These are phyloP conservation scores for Halcyon badia DNA, from an alignment of 2,797 vertebrate genomes.

Conservation along the genomic window DNA sequence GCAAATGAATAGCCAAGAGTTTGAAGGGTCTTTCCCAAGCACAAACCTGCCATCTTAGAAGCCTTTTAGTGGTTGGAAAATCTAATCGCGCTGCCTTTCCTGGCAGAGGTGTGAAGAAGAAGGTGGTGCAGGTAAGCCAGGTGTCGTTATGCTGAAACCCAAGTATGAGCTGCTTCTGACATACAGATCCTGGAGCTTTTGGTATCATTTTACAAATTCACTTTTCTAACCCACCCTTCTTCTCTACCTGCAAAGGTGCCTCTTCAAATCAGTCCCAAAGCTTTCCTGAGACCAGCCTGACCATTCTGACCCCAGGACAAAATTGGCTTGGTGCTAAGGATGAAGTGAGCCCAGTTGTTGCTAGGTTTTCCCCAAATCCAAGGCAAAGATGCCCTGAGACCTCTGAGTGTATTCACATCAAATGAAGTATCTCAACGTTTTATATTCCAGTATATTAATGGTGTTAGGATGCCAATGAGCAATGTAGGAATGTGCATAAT, in stretches of 20 bases:
- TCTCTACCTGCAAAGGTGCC: background rate
- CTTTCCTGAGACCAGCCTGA: background rate
- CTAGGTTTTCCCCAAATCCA: background rate
- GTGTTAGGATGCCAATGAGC: background rate
- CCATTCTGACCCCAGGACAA: background rate
- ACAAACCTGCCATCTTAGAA: too few relatives aligned
- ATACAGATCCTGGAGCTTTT: background rate
- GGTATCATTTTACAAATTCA: background rate
- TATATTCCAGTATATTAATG: background rate
- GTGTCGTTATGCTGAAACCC: background rate
- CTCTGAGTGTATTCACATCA: background rate
- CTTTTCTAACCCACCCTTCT: background rate
- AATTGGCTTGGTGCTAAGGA: background rate
- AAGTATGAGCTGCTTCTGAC: background rate
- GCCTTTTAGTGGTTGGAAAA: background rate
- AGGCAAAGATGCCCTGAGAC: background rate
- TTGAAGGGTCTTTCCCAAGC: background rate
- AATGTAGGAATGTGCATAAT: background rate
- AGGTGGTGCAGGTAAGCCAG: background rate
- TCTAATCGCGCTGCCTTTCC: background rate
- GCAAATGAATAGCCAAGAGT: background rate
- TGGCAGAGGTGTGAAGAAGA: background rate
- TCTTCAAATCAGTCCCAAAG: background rate
- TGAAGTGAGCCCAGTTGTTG: background rate
- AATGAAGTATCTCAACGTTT: background rate